Evolutionary conservation across 2,888 invertebrate genomes (phyloP), one percentile per base, ranked within the genome.

Genomic region (Volucella inflata): DNA sequence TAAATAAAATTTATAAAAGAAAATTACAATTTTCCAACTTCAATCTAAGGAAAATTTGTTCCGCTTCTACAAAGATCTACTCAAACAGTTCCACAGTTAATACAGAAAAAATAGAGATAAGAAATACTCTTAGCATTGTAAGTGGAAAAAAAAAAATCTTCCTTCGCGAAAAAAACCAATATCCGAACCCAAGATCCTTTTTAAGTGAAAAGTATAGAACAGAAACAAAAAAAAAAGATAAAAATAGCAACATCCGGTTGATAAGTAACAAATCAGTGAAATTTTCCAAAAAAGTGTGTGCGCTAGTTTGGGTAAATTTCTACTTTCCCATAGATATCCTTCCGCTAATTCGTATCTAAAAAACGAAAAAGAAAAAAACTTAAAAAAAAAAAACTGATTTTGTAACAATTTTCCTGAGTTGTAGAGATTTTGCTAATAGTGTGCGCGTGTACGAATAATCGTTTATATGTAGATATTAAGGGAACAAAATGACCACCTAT

Each of bases 141-240:
- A 84, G 84, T 84, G 83, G 44, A 64, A 2, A 46, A 44, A 40
- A 46, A 17, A 16, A 57, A 14, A 60, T 38, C 17, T 51, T 65
- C 38, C 57, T 67, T 30, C 76, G 76, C 67, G 81, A 62, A 48
- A 71, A 71, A 82, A 85, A 87, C 76, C 87, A 88, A 87, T 89
- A 30, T 30, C 30, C 30, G 30, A 84, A 87, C 88, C 88, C 85
- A 87, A 88, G 87, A 84, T 88, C 88, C 87, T 89, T 88, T 89
- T 88, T 88, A 88, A 89, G 87, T 85, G 87, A 82, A 87, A 90
- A 87, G 88, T 12, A 64, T 8, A 50, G 48, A 30, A 48, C 16
- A 46, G 16, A 30, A 30, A 30, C 30, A 30, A 21, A 17, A 64
- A 50, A 74, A 74, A 46, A 30, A 48, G 60, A 59, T 12, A 51